Conservation (phyloP, 2,797 vertebrate genomes). For the Anguilla marmorata region DNA sequence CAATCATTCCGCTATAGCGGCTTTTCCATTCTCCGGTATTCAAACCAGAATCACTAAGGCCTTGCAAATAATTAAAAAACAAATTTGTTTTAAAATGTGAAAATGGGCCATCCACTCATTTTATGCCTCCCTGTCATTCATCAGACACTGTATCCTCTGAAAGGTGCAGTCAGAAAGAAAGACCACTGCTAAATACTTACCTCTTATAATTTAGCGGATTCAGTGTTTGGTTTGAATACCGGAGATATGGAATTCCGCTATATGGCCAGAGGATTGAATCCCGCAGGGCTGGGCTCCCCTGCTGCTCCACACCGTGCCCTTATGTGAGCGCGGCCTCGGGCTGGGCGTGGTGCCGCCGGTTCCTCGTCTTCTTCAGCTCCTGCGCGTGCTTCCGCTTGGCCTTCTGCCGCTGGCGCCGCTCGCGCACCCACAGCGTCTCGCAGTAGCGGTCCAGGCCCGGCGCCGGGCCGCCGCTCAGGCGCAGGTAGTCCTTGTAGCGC, state of each 20-base stretch:
- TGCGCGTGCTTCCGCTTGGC: constrained; percentile 96
- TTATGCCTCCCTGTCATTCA: neutral
- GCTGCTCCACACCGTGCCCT: constrained; percentile 24
- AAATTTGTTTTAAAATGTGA: neutral
- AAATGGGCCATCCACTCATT: neutral
- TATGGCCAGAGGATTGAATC: neutral
- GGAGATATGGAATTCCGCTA: neutral
- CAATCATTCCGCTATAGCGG: neutral
- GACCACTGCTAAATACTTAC: neutral
- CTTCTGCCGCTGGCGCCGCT: constrained; percentile 78
- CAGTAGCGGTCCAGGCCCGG: constrained; percentile 92
- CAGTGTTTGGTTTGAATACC: neutral
- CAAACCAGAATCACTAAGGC: neutral
- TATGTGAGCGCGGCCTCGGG: constrained; percentile 55
- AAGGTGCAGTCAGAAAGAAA: neutral
- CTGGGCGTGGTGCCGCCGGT: constrained; percentile 80
- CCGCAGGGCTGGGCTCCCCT: neutral
- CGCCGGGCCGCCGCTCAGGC: constrained; percentile 81
- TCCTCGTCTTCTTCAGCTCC: constrained; percentile 91
- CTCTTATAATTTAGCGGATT: neutral
- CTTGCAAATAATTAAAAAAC: neutral
- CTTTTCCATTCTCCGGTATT: neutral
- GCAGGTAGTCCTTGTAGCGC: constrained; percentile 93
- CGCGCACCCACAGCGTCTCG: constrained; percentile 88
- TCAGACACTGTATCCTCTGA: neutral